phyloP scores from a whole-genome alignment of 2,888 invertebrate species.

The Hermaeophaga mercurialis region DNA sequence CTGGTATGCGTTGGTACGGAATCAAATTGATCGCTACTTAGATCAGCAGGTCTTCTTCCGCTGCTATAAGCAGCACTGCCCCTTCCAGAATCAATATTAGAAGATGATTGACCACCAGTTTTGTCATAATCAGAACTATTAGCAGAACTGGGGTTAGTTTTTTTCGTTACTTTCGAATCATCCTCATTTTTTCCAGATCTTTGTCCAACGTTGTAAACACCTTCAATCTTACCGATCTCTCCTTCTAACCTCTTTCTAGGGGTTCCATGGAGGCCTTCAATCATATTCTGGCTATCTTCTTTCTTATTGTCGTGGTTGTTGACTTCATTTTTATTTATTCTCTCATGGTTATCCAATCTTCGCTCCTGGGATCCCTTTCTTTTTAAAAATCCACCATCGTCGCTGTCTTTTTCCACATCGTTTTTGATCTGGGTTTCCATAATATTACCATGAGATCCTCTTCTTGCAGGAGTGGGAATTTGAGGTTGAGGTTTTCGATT shows the following conservation, averaged over 20 bases:
- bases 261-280: constrained; percentile 51
- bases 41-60: constrained; percentile 55
- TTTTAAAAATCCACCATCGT: constrained; percentile 65
- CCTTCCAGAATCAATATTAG: constrained; percentile 78
- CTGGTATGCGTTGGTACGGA: constrained; percentile 51
- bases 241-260: constrained; percentile 52
- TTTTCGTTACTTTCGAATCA: constrained; percentile 48
- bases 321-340: neutral
- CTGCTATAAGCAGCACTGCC: constrained; percentile 83
- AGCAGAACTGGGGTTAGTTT: constrained; percentile 63
- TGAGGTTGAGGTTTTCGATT: constrained; percentile 51
- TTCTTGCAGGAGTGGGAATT: constrained; percentile 53
- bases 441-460: constrained; percentile 67
- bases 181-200: constrained; percentile 59
- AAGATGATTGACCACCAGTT: constrained; percentile 72
- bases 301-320: constrained; percentile 28
- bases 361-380: constrained; percentile 55
- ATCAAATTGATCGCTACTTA: constrained; percentile 65
- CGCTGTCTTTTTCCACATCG: constrained; percentile 49
- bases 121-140: constrained; percentile 78
- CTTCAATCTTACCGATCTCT: constrained; percentile 58
- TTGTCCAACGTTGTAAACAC: constrained; percentile 64
- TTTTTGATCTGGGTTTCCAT: constrained; percentile 55
- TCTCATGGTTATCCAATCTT: constrained; percentile 34
- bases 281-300: constrained; percentile 44